Evolutionary conservation across 1,140 invertebrate genomes (phyloP).

Genomic region (Temnothorax nylanderi): DNA sequence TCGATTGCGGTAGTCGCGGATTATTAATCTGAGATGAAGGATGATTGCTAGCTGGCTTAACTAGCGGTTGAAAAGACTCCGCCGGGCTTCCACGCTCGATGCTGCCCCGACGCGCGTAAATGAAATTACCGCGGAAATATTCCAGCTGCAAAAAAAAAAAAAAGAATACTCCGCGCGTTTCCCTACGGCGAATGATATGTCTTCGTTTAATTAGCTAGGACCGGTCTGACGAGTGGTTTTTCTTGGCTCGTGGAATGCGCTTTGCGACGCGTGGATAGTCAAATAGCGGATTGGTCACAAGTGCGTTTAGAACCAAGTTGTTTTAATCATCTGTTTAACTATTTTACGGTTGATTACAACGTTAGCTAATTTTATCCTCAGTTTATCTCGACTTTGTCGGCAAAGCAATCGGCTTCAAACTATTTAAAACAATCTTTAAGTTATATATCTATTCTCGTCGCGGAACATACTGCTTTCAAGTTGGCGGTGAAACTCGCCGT

Average conservation of each 20-base stretch:
- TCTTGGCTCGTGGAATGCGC: slow-evolving; percentile 6
- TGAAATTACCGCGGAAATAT: slow-evolving; percentile 52
- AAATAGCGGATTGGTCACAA: neutral
- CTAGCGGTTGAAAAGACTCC: slow-evolving; percentile 30
- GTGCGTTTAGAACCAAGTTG: neutral
- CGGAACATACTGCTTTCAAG: neutral
- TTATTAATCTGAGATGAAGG: slow-evolving; percentile 53
- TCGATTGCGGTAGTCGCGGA: slow-evolving; percentile 43
- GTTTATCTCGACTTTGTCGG: neutral
- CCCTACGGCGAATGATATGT: slow-evolving; percentile 25
- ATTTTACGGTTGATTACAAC: neutral
- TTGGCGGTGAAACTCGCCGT: neutral
- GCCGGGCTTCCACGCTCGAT: neutral
- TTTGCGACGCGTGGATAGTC: neutral
- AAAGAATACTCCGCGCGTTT: slow-evolving; percentile 5
- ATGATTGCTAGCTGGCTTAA: slow-evolving; percentile 29
- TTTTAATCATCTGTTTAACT: neutral
- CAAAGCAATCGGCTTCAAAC: neutral
- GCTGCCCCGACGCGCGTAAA: neutral
- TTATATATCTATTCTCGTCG: neutral
- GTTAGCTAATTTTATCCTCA: neutral
- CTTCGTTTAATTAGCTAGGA: slow-evolving; percentile 49
- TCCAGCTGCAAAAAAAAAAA: neutral
- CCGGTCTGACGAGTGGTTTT: slow-evolving; percentile 28
- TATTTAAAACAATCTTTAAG: neutral